Evolutionary conservation across 2,888 invertebrate species (phyloP).

Genomic region (Netelia fuscicornis): DNA sequence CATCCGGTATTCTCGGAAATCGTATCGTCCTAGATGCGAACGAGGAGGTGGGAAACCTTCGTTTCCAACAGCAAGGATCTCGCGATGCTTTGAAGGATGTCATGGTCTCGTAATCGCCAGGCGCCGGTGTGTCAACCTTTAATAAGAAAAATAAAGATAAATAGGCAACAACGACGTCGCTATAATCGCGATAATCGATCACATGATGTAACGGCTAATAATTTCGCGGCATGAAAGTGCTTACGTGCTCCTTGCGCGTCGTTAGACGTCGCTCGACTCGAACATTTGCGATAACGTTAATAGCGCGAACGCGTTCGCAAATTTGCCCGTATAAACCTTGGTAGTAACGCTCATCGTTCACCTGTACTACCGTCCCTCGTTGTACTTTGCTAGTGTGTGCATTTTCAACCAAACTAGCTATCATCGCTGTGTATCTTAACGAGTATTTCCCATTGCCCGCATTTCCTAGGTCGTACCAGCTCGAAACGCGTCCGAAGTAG

Average conservation of each 20-base stretch:
- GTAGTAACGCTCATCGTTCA: slow-evolving; percentile 9
- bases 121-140: slow-evolving; percentile 70
- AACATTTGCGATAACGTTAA: slow-evolving; percentile 30
- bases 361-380: background rate
- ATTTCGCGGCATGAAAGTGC: slow-evolving; percentile 31
- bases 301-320: slow-evolving; percentile 56
- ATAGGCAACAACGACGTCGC: background rate
- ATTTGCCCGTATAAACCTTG: slow-evolving; percentile 20
- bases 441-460: slow-evolving; percentile 64
- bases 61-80: slow-evolving; percentile 70
- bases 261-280: slow-evolving; percentile 19
- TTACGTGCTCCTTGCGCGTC: slow-evolving; percentile 16
- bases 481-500: slow-evolving; percentile 47
- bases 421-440: slow-evolving; percentile 63
- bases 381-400: background rate
- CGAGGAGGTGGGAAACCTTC: slow-evolving; percentile 61
- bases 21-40: slow-evolving; percentile 70
- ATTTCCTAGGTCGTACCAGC: slow-evolving; percentile 52
- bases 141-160: slow-evolving; percentile 4
- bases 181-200: slow-evolving; percentile 28
- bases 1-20: slow-evolving; percentile 54
- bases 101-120: slow-evolving; percentile 71
- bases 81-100: slow-evolving; percentile 72
- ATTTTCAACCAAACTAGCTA: slow-evolving; percentile 34
- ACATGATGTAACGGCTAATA: slow-evolving; percentile 10